These are phyloP conservation scores for Paraescarpia echinospica DNA, from an alignment of 1,140 invertebrate genomes.

Conservation along the genomic window DNA sequence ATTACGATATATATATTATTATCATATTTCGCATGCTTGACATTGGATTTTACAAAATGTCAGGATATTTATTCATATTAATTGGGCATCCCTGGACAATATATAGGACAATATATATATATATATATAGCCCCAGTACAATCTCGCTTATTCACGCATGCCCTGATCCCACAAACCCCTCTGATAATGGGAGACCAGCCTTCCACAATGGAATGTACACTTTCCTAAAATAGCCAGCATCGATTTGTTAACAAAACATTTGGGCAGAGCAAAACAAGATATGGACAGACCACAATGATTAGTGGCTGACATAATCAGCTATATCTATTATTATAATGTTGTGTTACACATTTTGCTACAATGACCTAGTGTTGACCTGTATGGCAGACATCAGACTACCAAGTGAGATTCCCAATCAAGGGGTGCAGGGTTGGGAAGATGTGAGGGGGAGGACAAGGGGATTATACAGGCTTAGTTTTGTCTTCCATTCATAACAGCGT, in stretches of 20 bases:
- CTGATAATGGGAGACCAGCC: neutral
- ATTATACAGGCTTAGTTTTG: neutral
- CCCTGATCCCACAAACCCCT: neutral
- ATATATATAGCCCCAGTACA: neutral
- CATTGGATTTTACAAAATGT: no score
- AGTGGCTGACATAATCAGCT: neutral
- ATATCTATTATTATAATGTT: neutral
- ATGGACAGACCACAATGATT: neutral
- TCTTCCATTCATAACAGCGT: neutral
- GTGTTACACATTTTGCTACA: neutral
- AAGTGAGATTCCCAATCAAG: neutral
- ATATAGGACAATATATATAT: no score
- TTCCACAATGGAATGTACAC: neutral
- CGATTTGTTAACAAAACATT: neutral
- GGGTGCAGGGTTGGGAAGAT: no score
- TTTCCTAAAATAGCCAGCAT: neutral
- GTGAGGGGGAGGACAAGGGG: no score
- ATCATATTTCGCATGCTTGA: no score
- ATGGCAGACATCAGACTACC: neutral
- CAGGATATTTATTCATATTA: no score
- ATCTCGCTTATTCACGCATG: neutral
- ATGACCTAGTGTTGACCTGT: neutral
- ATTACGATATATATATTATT: no score
- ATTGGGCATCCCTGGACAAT: no score
- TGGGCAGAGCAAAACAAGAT: neutral